These are phyloP conservation scores for Myocastor coypus DNA, from an alignment of 2,113 vertebrate genomes.

Conservation along the genomic window DNA sequence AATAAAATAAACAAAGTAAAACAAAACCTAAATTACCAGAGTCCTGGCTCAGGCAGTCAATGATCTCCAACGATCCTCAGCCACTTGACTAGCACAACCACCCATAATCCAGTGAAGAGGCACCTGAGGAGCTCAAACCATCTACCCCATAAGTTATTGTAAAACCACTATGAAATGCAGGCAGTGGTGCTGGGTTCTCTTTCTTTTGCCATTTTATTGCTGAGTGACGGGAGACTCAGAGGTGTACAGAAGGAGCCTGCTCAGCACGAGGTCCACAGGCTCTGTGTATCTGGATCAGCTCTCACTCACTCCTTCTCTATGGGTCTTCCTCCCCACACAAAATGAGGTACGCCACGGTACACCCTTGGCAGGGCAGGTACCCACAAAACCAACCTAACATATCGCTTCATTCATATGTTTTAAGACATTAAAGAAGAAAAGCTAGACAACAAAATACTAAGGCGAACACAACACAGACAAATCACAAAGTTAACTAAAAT, in stretches of 20 bases:
- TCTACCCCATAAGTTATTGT: neutral
- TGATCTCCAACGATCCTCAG: neutral
- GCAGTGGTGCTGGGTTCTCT: neutral
- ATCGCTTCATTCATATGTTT: neutral
- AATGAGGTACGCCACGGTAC: neutral
- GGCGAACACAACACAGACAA: neutral
- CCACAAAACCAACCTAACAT: neutral
- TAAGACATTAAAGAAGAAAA: slow-evolving; percentile 18
- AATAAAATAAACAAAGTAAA: neutral
- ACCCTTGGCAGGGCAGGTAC: neutral
- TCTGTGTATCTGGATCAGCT: neutral
- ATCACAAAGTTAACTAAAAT: neutral
- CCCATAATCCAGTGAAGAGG: neutral
- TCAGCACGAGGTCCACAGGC: neutral
- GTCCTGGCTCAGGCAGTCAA: neutral
- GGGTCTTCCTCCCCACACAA: neutral
- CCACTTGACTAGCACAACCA: neutral
- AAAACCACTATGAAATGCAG: neutral
- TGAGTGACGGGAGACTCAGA: neutral
- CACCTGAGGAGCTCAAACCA: neutral
- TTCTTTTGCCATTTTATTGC: neutral
- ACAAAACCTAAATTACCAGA: neutral
- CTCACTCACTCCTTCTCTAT: neutral
- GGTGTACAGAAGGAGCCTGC: neutral
- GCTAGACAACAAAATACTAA: slow-evolving; percentile 33